phyloP scores from a whole-genome alignment of 2,888 invertebrate genomes.

The Venusia cambrica region DNA sequence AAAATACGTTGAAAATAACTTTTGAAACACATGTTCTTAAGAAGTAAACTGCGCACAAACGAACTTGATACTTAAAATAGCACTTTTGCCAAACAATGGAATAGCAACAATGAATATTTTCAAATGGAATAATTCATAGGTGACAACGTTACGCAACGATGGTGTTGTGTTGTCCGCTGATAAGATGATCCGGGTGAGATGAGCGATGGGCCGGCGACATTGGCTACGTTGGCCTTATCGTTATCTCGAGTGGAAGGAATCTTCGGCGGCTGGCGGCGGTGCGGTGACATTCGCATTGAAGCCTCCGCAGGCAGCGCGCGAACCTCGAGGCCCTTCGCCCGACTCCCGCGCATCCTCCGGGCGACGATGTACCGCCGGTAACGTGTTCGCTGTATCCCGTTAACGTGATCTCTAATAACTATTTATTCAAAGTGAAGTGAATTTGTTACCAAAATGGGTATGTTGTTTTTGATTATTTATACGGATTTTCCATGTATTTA shows the following conservation, averaged over 20 bases:
- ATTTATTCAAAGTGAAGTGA: conserved; percentile 64
- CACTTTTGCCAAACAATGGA: conserved; percentile 1
- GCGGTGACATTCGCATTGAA: conserved; percentile 72
- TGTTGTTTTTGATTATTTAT: conserved; percentile 31
- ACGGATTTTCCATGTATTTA: not conserved
- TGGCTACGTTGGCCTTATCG: conserved; percentile 55
- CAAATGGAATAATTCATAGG: conserved; percentile 8
- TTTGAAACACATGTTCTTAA: no score
- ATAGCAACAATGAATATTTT: conserved; percentile 12
- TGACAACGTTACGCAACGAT: conserved; percentile 18
- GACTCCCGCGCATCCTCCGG: conserved; percentile 53
- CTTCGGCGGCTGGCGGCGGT: conserved; percentile 57
- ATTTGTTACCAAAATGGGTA: conserved; percentile 63
- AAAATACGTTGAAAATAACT: no score
- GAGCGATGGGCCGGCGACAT: conserved; percentile 28
- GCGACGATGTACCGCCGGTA: conserved; percentile 72
- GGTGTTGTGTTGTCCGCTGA: conserved; percentile 49
- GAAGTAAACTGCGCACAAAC: conserved; percentile 1
- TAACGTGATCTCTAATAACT: conserved; percentile 66
- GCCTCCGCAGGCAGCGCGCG: conserved; percentile 73
- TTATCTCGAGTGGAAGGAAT: conserved; percentile 73
- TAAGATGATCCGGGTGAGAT: conserved; percentile 71
- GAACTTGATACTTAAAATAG: conserved; percentile 15
- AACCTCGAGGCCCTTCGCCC: conserved; percentile 57
- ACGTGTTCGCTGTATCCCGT: conserved; percentile 52